Evolutionary conservation across 30 jellyfish, hydroid and myxozoan species (phyloP).

Genomic region (Catostylus mosaicus): DNA sequence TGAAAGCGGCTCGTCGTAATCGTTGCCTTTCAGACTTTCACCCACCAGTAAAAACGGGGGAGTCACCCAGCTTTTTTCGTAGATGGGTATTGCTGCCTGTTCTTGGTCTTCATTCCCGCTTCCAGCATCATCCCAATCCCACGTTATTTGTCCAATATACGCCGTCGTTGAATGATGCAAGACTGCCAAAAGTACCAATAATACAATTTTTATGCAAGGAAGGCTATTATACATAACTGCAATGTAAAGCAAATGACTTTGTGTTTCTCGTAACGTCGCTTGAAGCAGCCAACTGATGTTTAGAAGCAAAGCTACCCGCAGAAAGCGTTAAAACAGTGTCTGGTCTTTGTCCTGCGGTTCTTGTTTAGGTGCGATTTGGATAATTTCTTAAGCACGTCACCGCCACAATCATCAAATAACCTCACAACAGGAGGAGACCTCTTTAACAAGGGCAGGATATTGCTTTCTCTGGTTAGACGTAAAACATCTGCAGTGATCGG

Average conservation of each 20-base stretch:
- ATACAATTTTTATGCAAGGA: background rate
- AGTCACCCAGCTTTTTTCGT: background rate
- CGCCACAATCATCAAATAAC: constrained; percentile 65
- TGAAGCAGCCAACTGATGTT: constrained; percentile 10
- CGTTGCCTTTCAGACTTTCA: background rate
- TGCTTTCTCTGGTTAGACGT: constrained; percentile 45
- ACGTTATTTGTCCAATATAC: constrained; percentile 16
- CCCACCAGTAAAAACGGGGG: background rate
- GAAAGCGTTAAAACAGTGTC: constrained; percentile 37
- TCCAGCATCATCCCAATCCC: constrained; percentile 58
- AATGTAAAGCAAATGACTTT: background rate
- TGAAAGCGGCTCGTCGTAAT: constrained; percentile 9
- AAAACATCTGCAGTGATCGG: constrained; percentile 63
- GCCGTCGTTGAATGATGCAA: background rate
- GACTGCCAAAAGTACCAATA: constrained; percentile 13
- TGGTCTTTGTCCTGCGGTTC: constrained; percentile 69
- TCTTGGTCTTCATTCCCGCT: constrained; percentile 56
- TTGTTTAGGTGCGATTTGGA: constrained; percentile 54
- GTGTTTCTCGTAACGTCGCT: background rate
- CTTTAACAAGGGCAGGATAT: constrained; percentile 57
- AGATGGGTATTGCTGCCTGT: constrained; percentile 10
- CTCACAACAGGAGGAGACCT: constrained; percentile 73
- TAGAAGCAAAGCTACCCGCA: background rate
- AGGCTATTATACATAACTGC: constrained; percentile 14
- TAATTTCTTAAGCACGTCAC: constrained; percentile 67